These are phyloP conservation scores for Fragum whitleyi DNA, from an alignment of 2,888 invertebrate genomes.

Conservation along the genomic window DNA sequence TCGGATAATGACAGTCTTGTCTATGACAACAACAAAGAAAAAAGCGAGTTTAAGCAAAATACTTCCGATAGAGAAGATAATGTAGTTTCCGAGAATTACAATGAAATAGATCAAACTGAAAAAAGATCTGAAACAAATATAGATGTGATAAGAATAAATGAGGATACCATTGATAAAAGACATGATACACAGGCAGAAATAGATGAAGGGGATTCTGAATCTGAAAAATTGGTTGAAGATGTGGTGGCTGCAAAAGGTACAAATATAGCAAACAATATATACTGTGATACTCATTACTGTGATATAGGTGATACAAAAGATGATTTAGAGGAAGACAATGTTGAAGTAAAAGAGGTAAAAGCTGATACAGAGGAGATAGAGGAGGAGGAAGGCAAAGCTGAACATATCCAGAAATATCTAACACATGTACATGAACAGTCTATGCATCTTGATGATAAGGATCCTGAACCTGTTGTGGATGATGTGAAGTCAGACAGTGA, in stretches of 20 bases:
- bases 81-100: not conserved
- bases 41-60: not conserved
- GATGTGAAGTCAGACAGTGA: slow-evolving; percentile 22
- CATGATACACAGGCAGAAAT: slow-evolving; percentile 9
- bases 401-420: slow-evolving; percentile 82
- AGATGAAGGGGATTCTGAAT: slow-evolving; percentile 25
- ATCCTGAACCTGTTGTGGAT: slow-evolving; percentile 37
- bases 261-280: not conserved
- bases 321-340: not conserved
- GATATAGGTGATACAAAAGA: not conserved
- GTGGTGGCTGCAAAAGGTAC: slow-evolving; percentile 2
- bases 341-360: not conserved
- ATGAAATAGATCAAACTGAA: not conserved
- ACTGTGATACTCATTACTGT: not conserved
- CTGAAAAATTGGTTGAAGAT: slow-evolving; percentile 16
- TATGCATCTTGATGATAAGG: slow-evolving; percentile 47
- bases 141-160: not conserved
- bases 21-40: not conserved
- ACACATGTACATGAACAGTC: slow-evolving; percentile 77
- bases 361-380: slow-evolving; percentile 1
- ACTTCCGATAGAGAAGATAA: slow-evolving; percentile 18
- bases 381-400: slow-evolving; percentile 80
- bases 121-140: not conserved
- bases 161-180: slow-evolving; percentile 5
- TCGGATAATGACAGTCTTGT: slow-evolving; percentile 32